A percentile compares a stretch with the other conserved stretches of the same genome.
phyloP scores from a whole-genome alignment of 2,888 invertebrate species.

The Apomyelois bistriatella region DNA sequence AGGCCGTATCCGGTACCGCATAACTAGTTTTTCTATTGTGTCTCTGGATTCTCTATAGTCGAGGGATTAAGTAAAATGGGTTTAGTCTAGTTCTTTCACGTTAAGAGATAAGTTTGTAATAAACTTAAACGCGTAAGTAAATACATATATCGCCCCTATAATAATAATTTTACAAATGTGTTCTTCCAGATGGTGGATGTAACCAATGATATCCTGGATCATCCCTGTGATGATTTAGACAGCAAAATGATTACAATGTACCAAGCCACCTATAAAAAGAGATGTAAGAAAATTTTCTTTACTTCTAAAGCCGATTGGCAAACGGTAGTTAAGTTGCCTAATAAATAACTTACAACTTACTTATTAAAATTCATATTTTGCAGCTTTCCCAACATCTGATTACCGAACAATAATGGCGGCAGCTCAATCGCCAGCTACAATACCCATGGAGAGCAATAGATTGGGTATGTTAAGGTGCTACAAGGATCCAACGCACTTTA shows the following conservation, averaged over 20 bases:
- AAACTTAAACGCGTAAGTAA: too few relatives aligned
- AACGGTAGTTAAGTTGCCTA: too few relatives aligned
- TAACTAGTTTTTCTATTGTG: too few relatives aligned
- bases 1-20: too few relatives aligned
- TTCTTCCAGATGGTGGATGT: constrained; percentile 78
- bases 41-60: too few relatives aligned
- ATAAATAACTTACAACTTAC: background rate
- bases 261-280: constrained; percentile 80
- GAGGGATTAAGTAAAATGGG: too few relatives aligned
- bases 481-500: constrained; percentile 82
- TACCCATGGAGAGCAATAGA: constrained; percentile 78
- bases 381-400: constrained; percentile 73
- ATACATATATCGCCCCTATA: too few relatives aligned
- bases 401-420: constrained; percentile 81
- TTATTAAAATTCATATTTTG: constrained; percentile 8
- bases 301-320: too few relatives aligned
- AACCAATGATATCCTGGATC: constrained; percentile 82
- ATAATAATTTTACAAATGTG: background rate
- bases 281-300: constrained; percentile 59
- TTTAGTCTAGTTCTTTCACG: too few relatives aligned
- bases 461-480: constrained; percentile 80
- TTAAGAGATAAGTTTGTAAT: too few relatives aligned
- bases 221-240: constrained; percentile 82
- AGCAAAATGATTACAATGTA: constrained; percentile 82
- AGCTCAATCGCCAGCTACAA: constrained; percentile 79